phyloP scores from a whole-genome alignment of 2,797 vertebrate species.

The Buceros bicornis region DNA sequence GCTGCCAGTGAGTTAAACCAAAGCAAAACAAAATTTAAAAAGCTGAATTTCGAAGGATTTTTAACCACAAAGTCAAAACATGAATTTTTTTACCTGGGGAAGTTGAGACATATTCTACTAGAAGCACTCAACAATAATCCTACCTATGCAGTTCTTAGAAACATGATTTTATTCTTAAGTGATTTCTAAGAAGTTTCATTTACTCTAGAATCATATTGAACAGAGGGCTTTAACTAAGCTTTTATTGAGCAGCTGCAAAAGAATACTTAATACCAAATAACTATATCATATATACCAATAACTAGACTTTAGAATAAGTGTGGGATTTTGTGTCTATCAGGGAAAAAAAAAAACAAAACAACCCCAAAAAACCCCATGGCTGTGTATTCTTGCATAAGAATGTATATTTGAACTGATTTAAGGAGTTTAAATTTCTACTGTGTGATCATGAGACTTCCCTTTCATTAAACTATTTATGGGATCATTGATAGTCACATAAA shows the following conservation, averaged over 20 bases:
- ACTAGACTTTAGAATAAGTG: background rate
- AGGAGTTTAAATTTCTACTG: background rate
- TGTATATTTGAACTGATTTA: background rate
- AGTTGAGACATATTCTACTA: background rate
- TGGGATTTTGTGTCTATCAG: background rate
- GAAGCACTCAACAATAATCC: background rate
- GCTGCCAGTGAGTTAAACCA: background rate
- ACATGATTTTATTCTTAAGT: background rate
- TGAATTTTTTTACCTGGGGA: background rate
- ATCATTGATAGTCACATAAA: background rate
- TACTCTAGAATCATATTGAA: background rate
- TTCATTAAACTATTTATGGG: background rate
- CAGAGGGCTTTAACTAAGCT: background rate
- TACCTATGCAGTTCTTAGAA: background rate
- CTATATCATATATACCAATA: background rate
- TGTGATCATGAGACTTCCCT: background rate
- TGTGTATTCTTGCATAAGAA: background rate
- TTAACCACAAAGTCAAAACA: background rate
- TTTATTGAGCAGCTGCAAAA: background rate
- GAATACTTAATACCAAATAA: background rate
- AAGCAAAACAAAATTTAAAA: background rate
- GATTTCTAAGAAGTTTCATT: background rate
- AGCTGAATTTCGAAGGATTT: background rate
- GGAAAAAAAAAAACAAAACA: background rate
- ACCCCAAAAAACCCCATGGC: background rate